Evolutionary conservation across 2,888 invertebrate genomes (phyloP), one percentile per base, ranked within the genome.

Genomic region (Stomorhina lunata): DNA sequence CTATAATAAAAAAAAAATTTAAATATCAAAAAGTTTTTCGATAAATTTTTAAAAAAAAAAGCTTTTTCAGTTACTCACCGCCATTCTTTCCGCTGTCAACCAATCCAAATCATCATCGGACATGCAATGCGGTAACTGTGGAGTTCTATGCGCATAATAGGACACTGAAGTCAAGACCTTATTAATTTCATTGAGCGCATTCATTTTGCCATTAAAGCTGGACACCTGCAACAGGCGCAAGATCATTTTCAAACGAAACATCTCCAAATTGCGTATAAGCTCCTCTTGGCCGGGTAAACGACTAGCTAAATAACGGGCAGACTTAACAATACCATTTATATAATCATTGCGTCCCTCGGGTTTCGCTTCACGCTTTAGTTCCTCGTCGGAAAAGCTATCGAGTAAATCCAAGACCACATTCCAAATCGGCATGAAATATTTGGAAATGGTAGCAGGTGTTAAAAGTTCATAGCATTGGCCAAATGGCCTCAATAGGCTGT

Each of bases 161-260:
- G 96, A 95, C 80, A 98, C 97, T 87, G 96, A 95, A 79, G 96
- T 95, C 85, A 97, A 96, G 63, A 99, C 96, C 93, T 99, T 98
- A 92, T 99, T 99, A 78, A 99, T 97, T 93, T 99, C 99, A 91
- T 99, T 98, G 84, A 99, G 92, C 22, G 99, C 99, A 88, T 98
- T 98, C 99, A 99, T 99, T 93, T 99, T 99, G 40, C 99, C 98
- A 92, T 98, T 99, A 90, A 99, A 99, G 69, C 98, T 98, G 25
- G 98, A 98, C 91, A 98, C 98, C 93, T 98, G 97, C 85, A 99
- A 92, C 87, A 97, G 94, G 90, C 97, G 92, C 86, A 99, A 93
- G 88, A 99, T 98, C 97, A 99, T 98, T 93, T 98, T 97, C 86
- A 99, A 93, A 87, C 98, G 94, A 93, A 98, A 97, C 92, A 98